Evolutionary conservation across 1,140 invertebrate genomes (phyloP), one percentile per base, ranked within the genome.

Genomic region (Neodiprion pinetum): DNA sequence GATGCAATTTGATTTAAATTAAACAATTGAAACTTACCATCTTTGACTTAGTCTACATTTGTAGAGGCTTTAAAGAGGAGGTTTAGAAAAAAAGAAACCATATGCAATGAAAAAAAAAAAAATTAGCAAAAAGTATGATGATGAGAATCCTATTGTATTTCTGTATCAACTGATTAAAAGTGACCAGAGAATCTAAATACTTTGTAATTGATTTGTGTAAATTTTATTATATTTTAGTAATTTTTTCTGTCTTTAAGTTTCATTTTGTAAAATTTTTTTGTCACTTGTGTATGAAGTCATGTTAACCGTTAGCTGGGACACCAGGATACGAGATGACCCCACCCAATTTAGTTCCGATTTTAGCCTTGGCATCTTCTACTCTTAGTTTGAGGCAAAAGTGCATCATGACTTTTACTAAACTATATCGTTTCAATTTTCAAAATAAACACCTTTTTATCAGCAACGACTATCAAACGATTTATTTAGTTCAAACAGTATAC

Each of bases 141-240:
- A 69, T 21, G 21, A 47, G 11, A 23, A 69, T 69, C 40, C 0
- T 69, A 69, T 69, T 69, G 67, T 69, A 69, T 69, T 69, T 69
- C 40, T 21, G 67, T 14, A 65, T 14, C 61, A 69, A 69, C 12
- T 23, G 67, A 69, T 69, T 21, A 47, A 23, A 23, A 69, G 3
- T 17, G 14, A 69, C 40, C 11, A 21, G 40, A 47, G 9, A 69
- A 7, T 21, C 53, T 61, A 69, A 21, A 69, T 17, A 69, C 3
- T 21, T 69, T 21, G 11, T 69, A 69, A 17, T 12, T 61, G n/a
- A 61, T 14, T 61, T 61, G 11, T 61, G 53, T 61, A 7, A 61
- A 61, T 61, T 14, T 61, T 40, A 40, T 40, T 40, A 40, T 40
- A 40, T 40, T 61, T 61, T 61, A 17, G 0, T 61, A 7, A 14